Evolutionary conservation across 2,797 vertebrate species (phyloP).

Genomic region (Rhodeus uyekii): DNA sequence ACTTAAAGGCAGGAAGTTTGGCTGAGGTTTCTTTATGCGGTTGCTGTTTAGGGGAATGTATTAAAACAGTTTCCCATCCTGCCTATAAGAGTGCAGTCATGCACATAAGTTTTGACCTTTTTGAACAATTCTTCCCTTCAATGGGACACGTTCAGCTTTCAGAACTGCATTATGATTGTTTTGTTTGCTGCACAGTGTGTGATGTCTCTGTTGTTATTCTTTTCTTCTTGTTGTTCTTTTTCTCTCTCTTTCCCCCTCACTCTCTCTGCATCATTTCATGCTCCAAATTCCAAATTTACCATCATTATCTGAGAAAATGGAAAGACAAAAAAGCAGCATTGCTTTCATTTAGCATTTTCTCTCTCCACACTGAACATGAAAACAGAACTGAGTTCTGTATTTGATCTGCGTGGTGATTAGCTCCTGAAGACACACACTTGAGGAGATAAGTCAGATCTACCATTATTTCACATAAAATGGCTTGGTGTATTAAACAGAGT

Average conservation of each 20-base stretch:
- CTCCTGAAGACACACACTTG: slow-evolving; percentile 64
- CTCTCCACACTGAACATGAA: slow-evolving; percentile 50
- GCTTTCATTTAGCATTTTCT: slow-evolving; percentile 64
- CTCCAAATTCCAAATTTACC: slow-evolving; percentile 63
- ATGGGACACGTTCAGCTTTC: slow-evolving; percentile 63
- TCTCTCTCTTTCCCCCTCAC: background rate
- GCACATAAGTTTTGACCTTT: slow-evolving; percentile 69
- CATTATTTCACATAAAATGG: slow-evolving; percentile 40
- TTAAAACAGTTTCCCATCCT: slow-evolving; percentile 32
- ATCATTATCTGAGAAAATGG: slow-evolving; percentile 64
- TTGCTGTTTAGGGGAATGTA: slow-evolving; percentile 24
- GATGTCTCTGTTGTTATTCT: slow-evolving; percentile 47
- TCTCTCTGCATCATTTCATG: slow-evolving; percentile 64
- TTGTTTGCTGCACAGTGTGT: slow-evolving; percentile 56
- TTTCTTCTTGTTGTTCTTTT: slow-evolving; percentile 20
- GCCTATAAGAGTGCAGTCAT: slow-evolving; percentile 56
- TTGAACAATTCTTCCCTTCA: slow-evolving; percentile 63
- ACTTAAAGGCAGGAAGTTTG: background rate
- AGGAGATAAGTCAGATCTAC: slow-evolving; percentile 63
- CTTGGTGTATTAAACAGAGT: slow-evolving; percentile 65
- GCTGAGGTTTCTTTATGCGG: background rate
- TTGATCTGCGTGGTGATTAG: slow-evolving; percentile 68
- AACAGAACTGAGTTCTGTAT: slow-evolving; percentile 47
- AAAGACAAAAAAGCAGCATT: slow-evolving; percentile 62
- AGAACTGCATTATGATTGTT: slow-evolving; percentile 57